Percentiles rank a stretch among this genome's conserved stretches.
Evolutionary conservation across 1,140 invertebrate species (phyloP).

Genomic region (Bombus ignitus): DNA sequence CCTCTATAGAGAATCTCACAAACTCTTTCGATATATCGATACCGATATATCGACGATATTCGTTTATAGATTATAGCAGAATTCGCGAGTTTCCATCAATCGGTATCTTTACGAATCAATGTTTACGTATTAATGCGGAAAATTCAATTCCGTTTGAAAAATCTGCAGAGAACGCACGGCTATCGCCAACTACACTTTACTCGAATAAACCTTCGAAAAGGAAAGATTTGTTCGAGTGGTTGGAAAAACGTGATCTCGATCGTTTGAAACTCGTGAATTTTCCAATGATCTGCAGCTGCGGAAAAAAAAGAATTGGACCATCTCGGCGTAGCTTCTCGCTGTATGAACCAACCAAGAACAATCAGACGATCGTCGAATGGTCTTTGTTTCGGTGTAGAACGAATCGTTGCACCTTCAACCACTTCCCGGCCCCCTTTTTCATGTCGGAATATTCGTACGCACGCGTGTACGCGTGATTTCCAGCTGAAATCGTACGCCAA

Average conservation of each 20-base stretch:
- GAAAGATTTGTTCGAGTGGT: no score
- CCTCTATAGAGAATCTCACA: not conserved
- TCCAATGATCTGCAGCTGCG: no score
- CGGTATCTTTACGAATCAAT: not conserved
- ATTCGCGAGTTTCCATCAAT: not conserved
- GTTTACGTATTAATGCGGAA: no score
- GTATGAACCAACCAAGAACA: not conserved
- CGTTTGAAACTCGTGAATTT: no score
- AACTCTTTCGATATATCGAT: not conserved
- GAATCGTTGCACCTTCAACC: not conserved
- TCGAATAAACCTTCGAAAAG: no score
- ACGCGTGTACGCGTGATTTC: slow-evolving; percentile 1
- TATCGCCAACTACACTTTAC: no score
- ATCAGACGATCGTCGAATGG: slow-evolving; percentile 24
- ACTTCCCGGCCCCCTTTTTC: slow-evolving; percentile 23
- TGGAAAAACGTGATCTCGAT: no score
- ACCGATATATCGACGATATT: not conserved
- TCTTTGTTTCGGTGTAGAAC: not conserved
- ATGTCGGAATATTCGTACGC: not conserved
- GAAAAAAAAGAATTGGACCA: not conserved
- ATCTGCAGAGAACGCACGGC: not conserved
- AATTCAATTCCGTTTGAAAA: not conserved
- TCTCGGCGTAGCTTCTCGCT: not conserved
- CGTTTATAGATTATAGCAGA: not conserved
- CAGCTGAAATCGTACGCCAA: slow-evolving; percentile 18